Percentiles rank a stretch among this genome's conserved stretches.
Conservation (phyloP, 2,888 invertebrate genomes). For the Loripinus fragilis region DNA sequence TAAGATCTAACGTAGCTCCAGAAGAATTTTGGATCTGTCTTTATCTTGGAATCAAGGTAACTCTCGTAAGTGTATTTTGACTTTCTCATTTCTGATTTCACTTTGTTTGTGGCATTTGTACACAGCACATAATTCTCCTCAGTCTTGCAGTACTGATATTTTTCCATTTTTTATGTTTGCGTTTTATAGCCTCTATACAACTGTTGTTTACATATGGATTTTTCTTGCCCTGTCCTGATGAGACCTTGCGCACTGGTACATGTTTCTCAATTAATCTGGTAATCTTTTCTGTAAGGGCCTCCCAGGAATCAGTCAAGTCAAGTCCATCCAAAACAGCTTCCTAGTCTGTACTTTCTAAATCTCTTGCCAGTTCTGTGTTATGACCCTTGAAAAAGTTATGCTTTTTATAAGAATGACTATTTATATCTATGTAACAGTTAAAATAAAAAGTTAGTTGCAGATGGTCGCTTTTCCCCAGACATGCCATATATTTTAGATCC, state of each 20-base stretch:
- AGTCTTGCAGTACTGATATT: conserved; percentile 8
- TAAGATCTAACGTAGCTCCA: conserved; percentile 34
- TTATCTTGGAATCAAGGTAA: conserved; percentile 22
- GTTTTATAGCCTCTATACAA: not conserved
- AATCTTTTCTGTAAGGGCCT: not conserved
- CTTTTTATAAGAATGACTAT: not conserved
- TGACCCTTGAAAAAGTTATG: conserved; percentile 25
- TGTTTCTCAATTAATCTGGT: not conserved
- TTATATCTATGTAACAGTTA: conserved; percentile 8
- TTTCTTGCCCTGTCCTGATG: not conserved
- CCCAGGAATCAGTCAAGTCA: not conserved
- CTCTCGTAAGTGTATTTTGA: conserved; percentile 22
- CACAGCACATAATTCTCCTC: conserved; percentile 16
- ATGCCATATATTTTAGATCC: not conserved
- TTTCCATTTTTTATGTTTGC: conserved; percentile 22
- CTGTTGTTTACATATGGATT: not conserved
- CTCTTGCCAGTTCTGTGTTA: conserved; percentile 4
- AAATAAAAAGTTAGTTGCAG: not conserved
- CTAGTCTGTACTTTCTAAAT: not conserved
- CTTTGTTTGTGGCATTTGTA: conserved; percentile 31
- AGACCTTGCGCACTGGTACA: conserved; percentile 3
- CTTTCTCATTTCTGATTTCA: not conserved
- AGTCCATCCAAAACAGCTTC: not conserved
- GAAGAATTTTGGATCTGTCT: conserved; percentile 33
- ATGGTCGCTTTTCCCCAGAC: conserved; percentile 39